These are phyloP conservation scores for Hemiprocne comata DNA, from an alignment of 2,113 vertebrate genomes.

Conservation along the genomic window DNA sequence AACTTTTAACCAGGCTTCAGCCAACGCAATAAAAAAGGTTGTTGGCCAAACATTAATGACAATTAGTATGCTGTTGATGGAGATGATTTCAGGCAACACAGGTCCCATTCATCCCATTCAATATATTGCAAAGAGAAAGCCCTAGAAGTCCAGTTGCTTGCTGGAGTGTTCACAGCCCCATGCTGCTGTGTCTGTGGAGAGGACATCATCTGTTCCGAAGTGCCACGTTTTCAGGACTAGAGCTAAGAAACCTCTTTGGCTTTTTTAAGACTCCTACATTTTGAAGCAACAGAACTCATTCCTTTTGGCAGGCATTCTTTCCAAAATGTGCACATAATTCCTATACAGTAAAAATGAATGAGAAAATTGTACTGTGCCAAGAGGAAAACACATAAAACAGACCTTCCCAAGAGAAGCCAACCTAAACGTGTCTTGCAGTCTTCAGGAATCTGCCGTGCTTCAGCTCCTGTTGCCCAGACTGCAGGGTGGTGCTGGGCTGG, in stretches of 20 bases:
- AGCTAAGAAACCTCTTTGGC: background rate
- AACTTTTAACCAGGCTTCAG: background rate
- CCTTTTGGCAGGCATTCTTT: constrained; percentile 1
- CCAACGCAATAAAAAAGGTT: background rate
- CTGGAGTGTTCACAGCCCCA: background rate
- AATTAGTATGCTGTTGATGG: background rate
- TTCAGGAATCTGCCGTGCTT: background rate
- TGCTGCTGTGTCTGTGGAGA: accelerated
- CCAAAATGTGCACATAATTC: constrained; percentile 40
- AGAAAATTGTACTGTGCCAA: background rate
- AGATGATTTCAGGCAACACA: background rate
- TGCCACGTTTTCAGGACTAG: constrained; percentile 42
- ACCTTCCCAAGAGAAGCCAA: background rate
- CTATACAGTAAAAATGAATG: constrained; percentile 6
- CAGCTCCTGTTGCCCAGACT: background rate
- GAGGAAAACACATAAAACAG: constrained; percentile 31
- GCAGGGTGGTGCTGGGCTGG: background rate
- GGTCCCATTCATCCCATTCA: background rate
- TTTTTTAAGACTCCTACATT: background rate
- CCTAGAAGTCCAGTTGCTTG: background rate
- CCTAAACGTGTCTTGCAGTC: background rate
- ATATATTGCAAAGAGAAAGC: background rate
- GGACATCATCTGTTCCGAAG: background rate
- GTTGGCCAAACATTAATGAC: background rate
- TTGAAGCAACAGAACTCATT: background rate